Evolutionary conservation across 2,888 invertebrate genomes (phyloP).

Genomic region (Mesorhabditis spiculigera): DNA sequence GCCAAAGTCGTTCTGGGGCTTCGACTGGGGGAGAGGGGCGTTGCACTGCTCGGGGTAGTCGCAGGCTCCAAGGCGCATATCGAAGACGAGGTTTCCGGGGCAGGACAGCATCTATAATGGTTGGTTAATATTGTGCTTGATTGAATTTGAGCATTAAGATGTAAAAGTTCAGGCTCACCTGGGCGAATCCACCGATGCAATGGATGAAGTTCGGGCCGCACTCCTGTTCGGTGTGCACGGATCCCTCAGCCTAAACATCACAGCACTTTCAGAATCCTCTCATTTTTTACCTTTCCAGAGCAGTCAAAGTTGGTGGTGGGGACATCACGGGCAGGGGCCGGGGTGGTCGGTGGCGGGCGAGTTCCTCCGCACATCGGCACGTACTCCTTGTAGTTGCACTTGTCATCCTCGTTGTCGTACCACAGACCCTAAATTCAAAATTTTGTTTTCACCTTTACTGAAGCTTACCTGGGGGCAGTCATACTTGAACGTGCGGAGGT

Average conservation of each 20-base stretch:
- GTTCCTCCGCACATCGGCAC: conserved; percentile 19
- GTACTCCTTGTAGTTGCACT: conserved; percentile 26
- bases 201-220: conserved; percentile 16
- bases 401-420: conserved; percentile 21
- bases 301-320: conserved; percentile 18
- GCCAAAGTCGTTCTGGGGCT: neutral
- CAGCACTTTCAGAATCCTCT: conserved; percentile 20
- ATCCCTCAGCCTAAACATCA: conserved; percentile 8
- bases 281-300: conserved; percentile 13
- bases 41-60: conserved; percentile 24
- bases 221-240: neutral
- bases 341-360: conserved; percentile 12
- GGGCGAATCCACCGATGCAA: conserved; percentile 14
- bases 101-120: conserved; percentile 10
- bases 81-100: conserved; percentile 18
- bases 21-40: conserved; percentile 9
- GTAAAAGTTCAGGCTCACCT: conserved; percentile 3
- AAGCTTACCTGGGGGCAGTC: conserved; percentile 19
- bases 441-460: conserved; percentile 1
- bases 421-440: conserved; percentile 16
- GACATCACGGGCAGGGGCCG: conserved; percentile 9
- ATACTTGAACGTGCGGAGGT: conserved; percentile 27
- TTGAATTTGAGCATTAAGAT: neutral
- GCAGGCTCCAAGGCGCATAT: conserved; percentile 22
- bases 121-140: neutral